These are phyloP conservation scores for Lynx canadensis DNA, from an alignment of 2,113 vertebrate species.

Conservation along the genomic window DNA sequence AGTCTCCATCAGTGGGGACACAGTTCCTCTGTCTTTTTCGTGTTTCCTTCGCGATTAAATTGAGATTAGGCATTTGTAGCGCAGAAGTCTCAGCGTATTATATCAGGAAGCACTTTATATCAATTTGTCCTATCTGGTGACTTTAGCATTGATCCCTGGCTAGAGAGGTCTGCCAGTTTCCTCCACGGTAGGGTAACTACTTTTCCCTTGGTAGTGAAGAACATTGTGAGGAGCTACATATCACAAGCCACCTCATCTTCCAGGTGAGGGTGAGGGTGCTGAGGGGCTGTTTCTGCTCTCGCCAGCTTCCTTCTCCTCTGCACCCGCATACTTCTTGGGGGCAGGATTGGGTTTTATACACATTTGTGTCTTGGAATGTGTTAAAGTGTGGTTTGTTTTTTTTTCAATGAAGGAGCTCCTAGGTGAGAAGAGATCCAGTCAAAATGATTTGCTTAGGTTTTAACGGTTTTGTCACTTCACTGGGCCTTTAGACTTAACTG, in stretches of 20 bases:
- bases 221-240: background rate
- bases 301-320: no score
- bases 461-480: background rate
- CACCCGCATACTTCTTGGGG: background rate
- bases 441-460: background rate
- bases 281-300: accelerated
- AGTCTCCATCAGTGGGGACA: background rate
- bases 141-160: background rate
- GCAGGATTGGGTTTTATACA: background rate
- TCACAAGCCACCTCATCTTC: background rate
- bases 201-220: background rate
- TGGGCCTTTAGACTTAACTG: background rate
- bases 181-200: background rate
- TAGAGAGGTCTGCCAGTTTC: background rate
- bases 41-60: background rate
- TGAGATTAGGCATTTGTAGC: background rate
- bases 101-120: background rate
- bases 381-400: background rate
- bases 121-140: background rate
- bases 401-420: background rate
- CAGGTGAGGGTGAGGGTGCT: background rate
- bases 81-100: background rate
- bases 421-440: background rate
- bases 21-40: background rate
- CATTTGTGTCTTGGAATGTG: background rate